Percentiles rank a stretch among this genome's conserved stretches.
Conservation (phyloP, 2,888 invertebrate species). For the Amaurobius ferox region DNA sequence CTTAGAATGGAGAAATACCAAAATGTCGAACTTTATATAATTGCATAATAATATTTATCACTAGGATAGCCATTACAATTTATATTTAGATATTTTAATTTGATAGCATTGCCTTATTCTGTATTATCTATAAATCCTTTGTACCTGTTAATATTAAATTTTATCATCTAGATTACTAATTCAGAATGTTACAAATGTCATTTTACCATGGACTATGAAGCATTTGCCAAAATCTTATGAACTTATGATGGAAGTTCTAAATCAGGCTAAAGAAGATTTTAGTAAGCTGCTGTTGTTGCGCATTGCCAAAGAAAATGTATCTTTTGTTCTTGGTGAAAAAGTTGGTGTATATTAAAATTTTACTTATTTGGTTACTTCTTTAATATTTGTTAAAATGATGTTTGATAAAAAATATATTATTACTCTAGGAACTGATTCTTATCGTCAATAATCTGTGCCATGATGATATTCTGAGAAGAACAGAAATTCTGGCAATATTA, state of each 20-base stretch:
- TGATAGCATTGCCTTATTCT: too few relatives aligned
- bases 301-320: constrained; percentile 72
- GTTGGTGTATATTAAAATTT: constrained; percentile 74
- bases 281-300: constrained; percentile 76
- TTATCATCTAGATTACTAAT: constrained; percentile 75
- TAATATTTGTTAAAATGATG: constrained; percentile 32
- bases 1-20: too few relatives aligned
- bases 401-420: constrained; percentile 3
- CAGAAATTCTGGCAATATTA: constrained; percentile 50
- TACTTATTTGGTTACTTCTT: neutral
- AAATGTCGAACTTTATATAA: too few relatives aligned
- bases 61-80: too few relatives aligned
- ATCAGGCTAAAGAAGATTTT: constrained; percentile 74
- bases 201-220: constrained; percentile 76
- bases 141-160: too few relatives aligned
- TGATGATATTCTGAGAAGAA: constrained; percentile 33
- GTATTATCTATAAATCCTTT: too few relatives aligned
- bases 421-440: constrained; percentile 5
- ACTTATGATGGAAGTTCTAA: constrained; percentile 70
- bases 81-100: too few relatives aligned
- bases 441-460: constrained; percentile 51
- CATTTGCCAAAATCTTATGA: constrained; percentile 74
- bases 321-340: constrained; percentile 75
- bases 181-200: constrained; percentile 76
- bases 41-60: too few relatives aligned